These are phyloP conservation scores for Mesembrinibis cayennensis DNA, from an alignment of 2,113 vertebrate species.

Conservation along the genomic window DNA sequence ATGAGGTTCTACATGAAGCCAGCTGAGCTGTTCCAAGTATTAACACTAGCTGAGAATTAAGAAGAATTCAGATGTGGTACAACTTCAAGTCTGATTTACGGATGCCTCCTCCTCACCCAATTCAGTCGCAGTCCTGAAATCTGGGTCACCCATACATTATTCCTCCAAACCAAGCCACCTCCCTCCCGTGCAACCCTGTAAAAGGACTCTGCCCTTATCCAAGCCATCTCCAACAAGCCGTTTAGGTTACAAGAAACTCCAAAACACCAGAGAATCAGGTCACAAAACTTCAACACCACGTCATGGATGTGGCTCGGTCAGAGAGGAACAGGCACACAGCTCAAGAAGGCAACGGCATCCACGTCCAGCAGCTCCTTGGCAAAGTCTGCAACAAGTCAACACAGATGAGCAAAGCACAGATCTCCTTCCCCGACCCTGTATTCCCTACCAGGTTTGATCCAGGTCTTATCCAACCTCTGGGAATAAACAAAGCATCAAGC, in stretches of 20 bases:
- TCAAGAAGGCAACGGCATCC: background rate
- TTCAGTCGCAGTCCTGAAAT: background rate
- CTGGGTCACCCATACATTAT: slow-evolving; percentile 36
- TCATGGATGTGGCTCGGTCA: background rate
- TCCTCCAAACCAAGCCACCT: slow-evolving; percentile 6
- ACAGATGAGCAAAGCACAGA: background rate
- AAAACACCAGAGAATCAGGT: background rate
- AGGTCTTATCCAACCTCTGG: background rate
- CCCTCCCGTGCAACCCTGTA: background rate
- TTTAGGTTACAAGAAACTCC: background rate
- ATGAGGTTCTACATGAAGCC: background rate
- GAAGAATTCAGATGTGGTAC: background rate
- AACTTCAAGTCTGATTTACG: background rate
- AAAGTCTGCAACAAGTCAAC: background rate
- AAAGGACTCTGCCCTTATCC: background rate
- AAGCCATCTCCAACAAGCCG: background rate
- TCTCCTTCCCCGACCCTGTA: background rate
- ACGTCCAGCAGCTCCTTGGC: background rate
- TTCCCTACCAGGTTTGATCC: background rate
- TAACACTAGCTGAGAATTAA: background rate
- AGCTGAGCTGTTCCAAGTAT: background rate
- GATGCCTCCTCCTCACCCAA: background rate
- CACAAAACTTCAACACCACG: background rate
- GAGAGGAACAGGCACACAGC: background rate
- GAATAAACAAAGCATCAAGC: background rate